Evolutionary conservation across 2,888 invertebrate species (phyloP).

Genomic region (Diaphora mendica): DNA sequence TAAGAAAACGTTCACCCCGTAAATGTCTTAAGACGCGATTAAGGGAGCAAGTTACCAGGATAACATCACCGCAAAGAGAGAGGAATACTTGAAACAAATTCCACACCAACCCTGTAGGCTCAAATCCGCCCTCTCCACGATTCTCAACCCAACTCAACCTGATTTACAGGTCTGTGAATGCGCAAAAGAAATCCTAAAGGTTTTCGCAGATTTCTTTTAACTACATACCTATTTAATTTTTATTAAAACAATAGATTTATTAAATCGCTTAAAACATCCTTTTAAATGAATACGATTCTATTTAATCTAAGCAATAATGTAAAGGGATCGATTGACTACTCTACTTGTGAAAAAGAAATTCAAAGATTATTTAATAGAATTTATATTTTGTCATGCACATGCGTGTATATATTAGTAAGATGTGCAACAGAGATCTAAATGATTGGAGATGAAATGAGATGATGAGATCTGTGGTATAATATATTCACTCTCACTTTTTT

Average conservation of each 20-base stretch:
- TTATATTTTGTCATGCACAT: conserved; percentile 2
- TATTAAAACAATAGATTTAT: not conserved
- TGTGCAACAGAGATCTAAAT: not conserved
- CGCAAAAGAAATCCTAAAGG: too few relatives aligned
- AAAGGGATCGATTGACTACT: not conserved
- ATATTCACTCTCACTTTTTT: conserved; percentile 19
- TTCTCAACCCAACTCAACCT: too few relatives aligned
- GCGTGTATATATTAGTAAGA: not conserved
- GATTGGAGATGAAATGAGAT: not conserved
- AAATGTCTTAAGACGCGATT: too few relatives aligned
- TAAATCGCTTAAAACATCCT: not conserved
- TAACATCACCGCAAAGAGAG: too few relatives aligned
- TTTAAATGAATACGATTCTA: not conserved
- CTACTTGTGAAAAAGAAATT: not conserved
- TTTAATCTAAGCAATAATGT: not conserved
- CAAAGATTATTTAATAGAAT: not conserved
- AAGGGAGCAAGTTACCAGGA: too few relatives aligned
- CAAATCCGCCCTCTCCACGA: too few relatives aligned
- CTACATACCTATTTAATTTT: not conserved
- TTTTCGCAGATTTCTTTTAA: too few relatives aligned
- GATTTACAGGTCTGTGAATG: too few relatives aligned
- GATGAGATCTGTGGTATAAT: not conserved
- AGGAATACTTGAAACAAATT: too few relatives aligned
- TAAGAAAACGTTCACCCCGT: too few relatives aligned
- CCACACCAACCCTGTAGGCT: too few relatives aligned